Conservation (phyloP, 2,113 vertebrate species). For the Jacana jacana region DNA sequence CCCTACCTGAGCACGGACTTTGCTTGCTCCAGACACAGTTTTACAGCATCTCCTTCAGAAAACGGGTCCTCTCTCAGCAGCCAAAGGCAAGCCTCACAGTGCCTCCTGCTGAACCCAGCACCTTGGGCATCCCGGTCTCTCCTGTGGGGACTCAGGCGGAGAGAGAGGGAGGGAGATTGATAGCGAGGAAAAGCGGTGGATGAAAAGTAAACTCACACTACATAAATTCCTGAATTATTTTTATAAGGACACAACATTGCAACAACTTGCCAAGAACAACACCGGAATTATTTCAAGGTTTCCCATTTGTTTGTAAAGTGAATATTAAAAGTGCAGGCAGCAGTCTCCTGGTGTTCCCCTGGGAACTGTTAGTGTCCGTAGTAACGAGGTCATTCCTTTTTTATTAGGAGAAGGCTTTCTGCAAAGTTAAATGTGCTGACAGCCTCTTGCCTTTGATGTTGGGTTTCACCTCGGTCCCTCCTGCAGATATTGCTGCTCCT, state of each 20-base stretch:
- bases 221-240: conserved; percentile 52
- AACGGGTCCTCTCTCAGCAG: neutral
- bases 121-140: neutral
- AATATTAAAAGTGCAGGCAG: conserved; percentile 73
- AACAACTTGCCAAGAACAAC: conserved; percentile 72
- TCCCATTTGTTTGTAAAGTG: conserved; percentile 74
- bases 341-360: conserved; percentile 59
- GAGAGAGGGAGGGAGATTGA: neutral
- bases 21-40: neutral
- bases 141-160: neutral
- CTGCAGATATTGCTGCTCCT: conserved; percentile 68
- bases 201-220: conserved; percentile 57
- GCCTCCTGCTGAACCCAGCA: neutral
- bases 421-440: conserved; percentile 78
- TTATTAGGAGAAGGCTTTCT: conserved; percentile 77
- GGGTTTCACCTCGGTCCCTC: conserved; percentile 75
- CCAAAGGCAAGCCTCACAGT: neutral
- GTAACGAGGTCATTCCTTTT: conserved; percentile 76
- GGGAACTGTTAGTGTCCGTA: conserved; percentile 75
- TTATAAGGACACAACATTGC: conserved; percentile 62
- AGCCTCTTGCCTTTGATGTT: conserved; percentile 76
- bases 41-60: neutral
- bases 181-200: neutral
- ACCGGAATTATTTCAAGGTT: conserved; percentile 70
- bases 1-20: neutral